Evolutionary conservation across 2,113 vertebrate genomes (phyloP).

Genomic region (Antechinus stuartii): DNA sequence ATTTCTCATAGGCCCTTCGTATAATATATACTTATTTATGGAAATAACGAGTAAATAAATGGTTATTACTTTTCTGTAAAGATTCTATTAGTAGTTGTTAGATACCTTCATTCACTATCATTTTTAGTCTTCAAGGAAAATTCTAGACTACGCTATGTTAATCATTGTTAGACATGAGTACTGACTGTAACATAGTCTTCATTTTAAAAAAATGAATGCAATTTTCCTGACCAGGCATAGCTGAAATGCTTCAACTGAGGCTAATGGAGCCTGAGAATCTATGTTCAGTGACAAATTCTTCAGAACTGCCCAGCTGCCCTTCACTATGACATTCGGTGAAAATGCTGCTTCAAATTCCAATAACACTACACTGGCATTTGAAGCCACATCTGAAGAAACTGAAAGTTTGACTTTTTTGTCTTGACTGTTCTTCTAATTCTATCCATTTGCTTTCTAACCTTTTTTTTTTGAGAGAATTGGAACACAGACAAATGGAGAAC

Average conservation of each 20-base stretch:
- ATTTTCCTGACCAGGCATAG: slow-evolving; percentile 20
- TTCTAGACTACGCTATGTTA: neutral
- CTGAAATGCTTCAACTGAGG: slow-evolving; percentile 18
- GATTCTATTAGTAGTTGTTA: neutral
- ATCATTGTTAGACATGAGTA: neutral
- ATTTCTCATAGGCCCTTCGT: neutral
- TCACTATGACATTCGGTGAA: neutral
- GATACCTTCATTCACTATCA: neutral
- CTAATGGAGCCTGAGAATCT: slow-evolving; percentile 10
- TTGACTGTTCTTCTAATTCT: neutral
- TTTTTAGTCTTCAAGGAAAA: neutral
- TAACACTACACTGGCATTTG: neutral
- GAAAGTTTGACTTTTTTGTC: neutral
- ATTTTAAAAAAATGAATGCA: slow-evolving; percentile 16
- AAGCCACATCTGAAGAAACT: neutral
- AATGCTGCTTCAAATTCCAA: slow-evolving; percentile 1
- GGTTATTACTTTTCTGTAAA: neutral
- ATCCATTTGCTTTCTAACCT: neutral
- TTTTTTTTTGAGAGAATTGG: neutral
- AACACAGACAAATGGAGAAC: neutral
- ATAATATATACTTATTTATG: neutral
- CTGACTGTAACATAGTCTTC: neutral
- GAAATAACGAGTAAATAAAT: neutral
- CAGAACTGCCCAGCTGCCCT: neutral
- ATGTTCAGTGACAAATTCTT: slow-evolving; percentile 9